Base-by-base conservation (phyloP, 2,113 vertebrate genomes). In the Apaloderma vittatum region DNA sequence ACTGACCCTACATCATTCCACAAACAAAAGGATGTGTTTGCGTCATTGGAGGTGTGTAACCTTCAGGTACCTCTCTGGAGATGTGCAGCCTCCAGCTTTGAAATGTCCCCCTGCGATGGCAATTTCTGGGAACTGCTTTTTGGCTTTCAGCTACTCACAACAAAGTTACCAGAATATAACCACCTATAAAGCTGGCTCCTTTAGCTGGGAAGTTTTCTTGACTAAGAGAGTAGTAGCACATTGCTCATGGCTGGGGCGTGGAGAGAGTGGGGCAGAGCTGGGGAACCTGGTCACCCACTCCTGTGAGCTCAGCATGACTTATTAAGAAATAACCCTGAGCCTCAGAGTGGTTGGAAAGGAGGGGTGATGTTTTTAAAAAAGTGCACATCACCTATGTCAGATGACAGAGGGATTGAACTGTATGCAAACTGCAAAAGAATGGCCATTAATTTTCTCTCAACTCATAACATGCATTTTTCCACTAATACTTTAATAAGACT, bases 401-500 rank as follows among this genome's bases (percentile, higher is more conserved):
- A 68, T 59, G 54, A 51, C 43, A 65, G 29, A 66, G 45, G 45
- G 85, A 72, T 77, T 79, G 90, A 73, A 86, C 49, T 63, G 30
- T 71, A 76, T 62, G 72, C 77, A 93, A 86, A 59, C 57, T 13
- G 11, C 72, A 34, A 51, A 80, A 80, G 82, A 86, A 88, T 6
- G 15, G 36, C 65, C 86, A 46, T 90, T 95, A 61, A 79, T 91
- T 93, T 82, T 90, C 81, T 95, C 62, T 45, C 62, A 68, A 37
- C 77, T 95, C 66, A 26, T 85, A 91, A 76, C 54, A 79, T 86
- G 57, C 59, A 87, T 48, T 92, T 94, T 92, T 59, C 67, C 77
- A 40, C 59, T 55, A 46, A 76, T 79, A 80, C 63, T 85, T 94
- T 93, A 94, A 90, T 81, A 93, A 93, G 66, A 63, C 87, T 70